Base-by-base conservation (phyloP, 2,888 invertebrate species). In the Volucella zonaria region DNA sequence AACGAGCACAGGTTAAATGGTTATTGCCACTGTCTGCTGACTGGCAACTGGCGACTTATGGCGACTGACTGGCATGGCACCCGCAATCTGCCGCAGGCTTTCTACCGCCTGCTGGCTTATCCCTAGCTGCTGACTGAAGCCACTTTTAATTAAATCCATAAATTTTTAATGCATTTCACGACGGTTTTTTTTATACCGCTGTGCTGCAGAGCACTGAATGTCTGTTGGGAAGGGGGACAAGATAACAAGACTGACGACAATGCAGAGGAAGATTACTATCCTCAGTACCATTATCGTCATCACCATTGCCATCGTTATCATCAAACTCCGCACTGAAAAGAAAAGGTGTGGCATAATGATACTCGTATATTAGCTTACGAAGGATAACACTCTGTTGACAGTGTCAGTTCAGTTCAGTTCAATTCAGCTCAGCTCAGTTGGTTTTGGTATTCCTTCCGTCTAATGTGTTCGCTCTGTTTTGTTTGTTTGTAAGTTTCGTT, bases 61-160 rank as follows among this genome's bases (percentile, higher is more conserved):
- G 31, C 45, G 12, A 12, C 12, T 45, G 12, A 12, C 11, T n/a
- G 6, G 12, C 10, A 45, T 45, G 12, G 12, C 45, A 45, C 45
- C 45, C n/a, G 12, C 45, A 45, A 3, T n/a, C n/a, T n/a, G 45
- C 45, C 45, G 11, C 45, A 12, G 31, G 18, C 40, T 40, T 59
- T 23, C 8, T 31, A 23, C 12, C 12, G 51, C 64, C 40, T 18
- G 10, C 2, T 49, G 31, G 12, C 54, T 61, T 18, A n/a, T 43
- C 42, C 43, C 67, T 54, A 42, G 8, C 42, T n/a, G 45, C n/a
- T 54, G 47, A 51, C 42, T 51, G 58, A 70, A 61, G 76, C 42
- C 81, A 71, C 64, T 71, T 66, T 70, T 82, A 82, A 82, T 82
- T 76, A 76, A 82, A 76, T 82, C 71, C 76, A 82, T 82, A 76